phyloP scores from a whole-genome alignment of 2,888 invertebrate genomes.

The Helicoverpa assulta region DNA sequence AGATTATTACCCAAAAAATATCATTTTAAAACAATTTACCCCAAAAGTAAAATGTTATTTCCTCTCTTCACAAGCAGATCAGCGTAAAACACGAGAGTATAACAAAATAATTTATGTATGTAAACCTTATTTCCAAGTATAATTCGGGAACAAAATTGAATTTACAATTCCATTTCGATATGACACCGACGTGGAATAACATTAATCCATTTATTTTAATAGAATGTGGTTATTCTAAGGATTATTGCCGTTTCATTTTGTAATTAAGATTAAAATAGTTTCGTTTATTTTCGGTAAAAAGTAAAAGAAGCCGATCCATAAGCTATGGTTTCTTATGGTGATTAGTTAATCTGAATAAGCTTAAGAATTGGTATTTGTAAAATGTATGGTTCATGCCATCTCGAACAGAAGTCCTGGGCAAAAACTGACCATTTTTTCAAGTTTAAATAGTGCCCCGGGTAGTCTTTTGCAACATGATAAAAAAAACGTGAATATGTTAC shows the following conservation, averaged over 20 bases:
- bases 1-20: no score
- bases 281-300: background rate
- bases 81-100: slow-evolving; percentile 37
- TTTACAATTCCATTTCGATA: slow-evolving; percentile 63
- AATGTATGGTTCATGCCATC: no score
- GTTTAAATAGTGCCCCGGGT: no score
- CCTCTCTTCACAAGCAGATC: slow-evolving; percentile 17
- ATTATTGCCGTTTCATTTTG: slow-evolving; percentile 37
- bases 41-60: slow-evolving; percentile 18
- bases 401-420: no score
- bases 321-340: background rate
- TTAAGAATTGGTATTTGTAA: background rate
- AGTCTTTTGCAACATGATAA: no score
- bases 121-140: slow-evolving; percentile 63
- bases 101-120: slow-evolving; percentile 59
- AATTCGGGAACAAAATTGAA: slow-evolving; percentile 58
- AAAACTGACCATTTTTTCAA: no score
- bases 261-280: slow-evolving; percentile 4
- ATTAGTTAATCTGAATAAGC: background rate
- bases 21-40: background rate
- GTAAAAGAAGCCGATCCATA: background rate
- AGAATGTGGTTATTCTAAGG: slow-evolving; percentile 33
- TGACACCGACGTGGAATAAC: slow-evolving; percentile 51
- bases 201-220: slow-evolving; percentile 54
- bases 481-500: no score